Evolutionary conservation across 2,113 vertebrate genomes (phyloP), one percentile per base, ranked within the genome.

Genomic region (Pelmatolapia mariae): DNA sequence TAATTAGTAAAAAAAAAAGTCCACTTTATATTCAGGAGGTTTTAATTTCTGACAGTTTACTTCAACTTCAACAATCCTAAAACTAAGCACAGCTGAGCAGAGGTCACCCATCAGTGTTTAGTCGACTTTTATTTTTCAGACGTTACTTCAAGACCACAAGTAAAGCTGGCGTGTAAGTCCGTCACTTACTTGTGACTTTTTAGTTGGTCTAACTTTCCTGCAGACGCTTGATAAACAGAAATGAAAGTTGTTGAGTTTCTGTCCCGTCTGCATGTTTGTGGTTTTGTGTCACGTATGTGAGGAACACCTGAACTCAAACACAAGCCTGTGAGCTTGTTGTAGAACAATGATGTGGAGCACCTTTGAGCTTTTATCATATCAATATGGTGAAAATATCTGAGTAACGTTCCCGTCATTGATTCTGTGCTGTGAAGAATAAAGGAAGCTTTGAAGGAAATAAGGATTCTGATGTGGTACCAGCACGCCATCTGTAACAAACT

Each of bases 351-450:
- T 24, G 5, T 54, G 53, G n/a, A 54, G n/a, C 10, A 54, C 52
- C 52, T 54, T 54, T 54, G 52, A 54, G 0, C 52, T 54, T 54
- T 54, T 54, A 53, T 52, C 50, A 26, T 4, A 36, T 50, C 47
- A 50, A 50, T 19, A 0, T 52, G 53, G 53, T 56, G 22, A 56
- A 56, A 56, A 56, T 24, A 26, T 26, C 54, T 56, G 22, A 56
- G 54, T 56, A 7, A 13, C 1, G 22, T 56, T 57, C 2, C 2
- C 11, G 0, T 56, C 11, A 22, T 1, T 26, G 22, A 56, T 1
- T 56, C 54, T 56, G 54, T 29, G 56, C 56, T 29, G 56, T 59
- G 56, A 59, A 10, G 56, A 16, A 59, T 10, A 2, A 61, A 59
- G 57, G 57, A 31, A 59, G 26, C 15, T 59, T 7, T 57, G 53